phyloP scores from a whole-genome alignment of 2,797 vertebrate species.

The Enteromius trimaculatus region DNA sequence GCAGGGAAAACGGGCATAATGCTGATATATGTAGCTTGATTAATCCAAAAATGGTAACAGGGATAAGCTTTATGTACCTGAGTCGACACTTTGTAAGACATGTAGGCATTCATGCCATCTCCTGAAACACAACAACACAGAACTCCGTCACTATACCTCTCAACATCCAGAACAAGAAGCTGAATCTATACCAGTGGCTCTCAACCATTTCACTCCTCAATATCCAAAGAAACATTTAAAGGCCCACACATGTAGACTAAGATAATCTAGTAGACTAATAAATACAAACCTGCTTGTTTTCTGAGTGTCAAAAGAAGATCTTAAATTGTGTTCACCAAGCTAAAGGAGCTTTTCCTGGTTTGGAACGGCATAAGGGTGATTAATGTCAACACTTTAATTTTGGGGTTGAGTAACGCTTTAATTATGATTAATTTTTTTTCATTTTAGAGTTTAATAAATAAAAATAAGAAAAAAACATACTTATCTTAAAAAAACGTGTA shows the following conservation, averaged over 20 bases:
- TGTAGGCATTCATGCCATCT: conserved; percentile 96
- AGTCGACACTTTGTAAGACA: conserved; percentile 96
- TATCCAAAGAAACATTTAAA: not conserved
- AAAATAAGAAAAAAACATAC: not conserved
- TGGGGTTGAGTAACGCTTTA: too few relatives aligned
- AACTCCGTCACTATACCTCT: not conserved
- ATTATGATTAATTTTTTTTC: too few relatives aligned
- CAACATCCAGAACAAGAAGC: not conserved
- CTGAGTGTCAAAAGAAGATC: not conserved
- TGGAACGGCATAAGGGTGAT: too few relatives aligned
- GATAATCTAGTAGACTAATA: too few relatives aligned
- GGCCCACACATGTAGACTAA: not conserved
- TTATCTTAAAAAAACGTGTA: not conserved
- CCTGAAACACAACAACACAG: conserved; percentile 72
- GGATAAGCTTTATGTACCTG: conserved; percentile 76
- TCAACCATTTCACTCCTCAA: not conserved
- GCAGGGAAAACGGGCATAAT: not conserved
- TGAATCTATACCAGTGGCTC: not conserved
- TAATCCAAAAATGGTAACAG: not conserved
- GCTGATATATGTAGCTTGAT: not conserved
- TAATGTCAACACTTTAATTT: too few relatives aligned
- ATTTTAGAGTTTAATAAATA: not conserved
- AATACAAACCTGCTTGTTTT: not conserved
- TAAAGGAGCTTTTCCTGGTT: too few relatives aligned
- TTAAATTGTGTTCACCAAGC: too few relatives aligned